phyloP scores from a whole-genome alignment of 2,113 vertebrate species.

The Jacana jacana region DNA sequence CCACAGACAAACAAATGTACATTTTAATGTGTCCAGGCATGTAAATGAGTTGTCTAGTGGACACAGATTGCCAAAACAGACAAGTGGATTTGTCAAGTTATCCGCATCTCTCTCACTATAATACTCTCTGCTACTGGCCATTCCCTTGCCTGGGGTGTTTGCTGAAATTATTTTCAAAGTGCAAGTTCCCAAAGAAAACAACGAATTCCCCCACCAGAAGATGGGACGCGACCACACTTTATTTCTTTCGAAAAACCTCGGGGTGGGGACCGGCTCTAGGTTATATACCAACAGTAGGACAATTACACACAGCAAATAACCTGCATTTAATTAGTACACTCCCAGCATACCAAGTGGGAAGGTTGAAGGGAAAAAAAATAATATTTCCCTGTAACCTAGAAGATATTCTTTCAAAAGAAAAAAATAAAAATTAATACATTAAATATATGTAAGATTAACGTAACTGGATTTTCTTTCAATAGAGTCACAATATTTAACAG shows the following conservation, averaged over 20 bases:
- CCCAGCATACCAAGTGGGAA: constrained; percentile 37
- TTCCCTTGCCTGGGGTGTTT: constrained; percentile 26
- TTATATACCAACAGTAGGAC: constrained; percentile 7
- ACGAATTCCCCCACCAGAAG: neutral
- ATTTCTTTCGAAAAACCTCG: neutral
- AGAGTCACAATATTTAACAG: constrained; percentile 61
- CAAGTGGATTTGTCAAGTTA: constrained; percentile 55
- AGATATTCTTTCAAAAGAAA: neutral
- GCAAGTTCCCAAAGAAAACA: neutral
- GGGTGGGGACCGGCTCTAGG: neutral
- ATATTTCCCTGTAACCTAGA: neutral
- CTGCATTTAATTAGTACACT: constrained; percentile 39
- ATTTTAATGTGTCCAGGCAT: constrained; percentile 60
- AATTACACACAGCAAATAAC: constrained; percentile 35
- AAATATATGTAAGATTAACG: neutral
- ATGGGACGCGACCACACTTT: neutral
- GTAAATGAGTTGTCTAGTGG: constrained; percentile 58
- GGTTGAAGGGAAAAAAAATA: neutral
- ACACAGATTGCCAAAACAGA: constrained; percentile 49
- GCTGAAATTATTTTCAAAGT: constrained; percentile 32
- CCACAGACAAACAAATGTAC: constrained; percentile 67
- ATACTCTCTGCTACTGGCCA: constrained; percentile 23
- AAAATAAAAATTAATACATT: neutral
- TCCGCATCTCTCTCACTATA: neutral
- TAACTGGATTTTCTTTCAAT: constrained; percentile 5